These are phyloP conservation scores for Beroe forskalii DNA, from an alignment of 37 sponge, comb jelly and placozoan species.

Conservation along the genomic window DNA sequence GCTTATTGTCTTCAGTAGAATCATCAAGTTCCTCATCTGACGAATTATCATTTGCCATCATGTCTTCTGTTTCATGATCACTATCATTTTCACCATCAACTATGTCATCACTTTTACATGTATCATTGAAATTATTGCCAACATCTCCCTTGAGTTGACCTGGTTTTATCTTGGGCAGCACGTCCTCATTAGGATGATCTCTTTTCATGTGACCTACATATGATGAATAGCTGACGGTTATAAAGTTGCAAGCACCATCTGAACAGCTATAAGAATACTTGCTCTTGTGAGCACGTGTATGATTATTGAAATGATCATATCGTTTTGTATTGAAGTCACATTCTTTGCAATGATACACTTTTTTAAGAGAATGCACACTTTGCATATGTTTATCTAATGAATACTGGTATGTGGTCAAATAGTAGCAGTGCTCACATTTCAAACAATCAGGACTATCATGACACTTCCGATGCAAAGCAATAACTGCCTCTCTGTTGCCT, in stretches of 20 bases:
- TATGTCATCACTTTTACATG: not conserved
- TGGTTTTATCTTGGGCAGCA: not conserved
- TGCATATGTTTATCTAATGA: conserved; percentile 1
- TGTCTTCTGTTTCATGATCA: too few relatives aligned
- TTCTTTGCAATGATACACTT: conserved; percentile 2
- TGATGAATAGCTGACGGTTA: not conserved
- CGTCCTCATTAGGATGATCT: conserved; percentile 31
- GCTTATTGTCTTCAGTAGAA: not conserved
- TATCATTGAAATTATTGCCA: too few relatives aligned
- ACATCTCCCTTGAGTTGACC: too few relatives aligned
- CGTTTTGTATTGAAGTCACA: conserved; percentile 21
- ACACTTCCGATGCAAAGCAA: not conserved
- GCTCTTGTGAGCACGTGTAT: conserved; percentile 6
- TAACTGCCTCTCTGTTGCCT: conserved; percentile 19
- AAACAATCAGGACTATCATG: not conserved
- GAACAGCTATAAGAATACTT: conserved; percentile 9
- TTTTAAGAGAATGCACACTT: not conserved
- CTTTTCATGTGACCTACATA: conserved; percentile 44
- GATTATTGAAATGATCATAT: not conserved
- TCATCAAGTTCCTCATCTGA: conserved; percentile 40
- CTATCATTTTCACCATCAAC: not conserved
- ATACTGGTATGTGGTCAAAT: not conserved
- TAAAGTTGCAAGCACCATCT: not conserved
- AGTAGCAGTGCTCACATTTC: conserved; percentile 38
- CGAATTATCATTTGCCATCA: too few relatives aligned